Base-by-base conservation (phyloP, 2,113 vertebrate species). In the Struthio camelus region DNA sequence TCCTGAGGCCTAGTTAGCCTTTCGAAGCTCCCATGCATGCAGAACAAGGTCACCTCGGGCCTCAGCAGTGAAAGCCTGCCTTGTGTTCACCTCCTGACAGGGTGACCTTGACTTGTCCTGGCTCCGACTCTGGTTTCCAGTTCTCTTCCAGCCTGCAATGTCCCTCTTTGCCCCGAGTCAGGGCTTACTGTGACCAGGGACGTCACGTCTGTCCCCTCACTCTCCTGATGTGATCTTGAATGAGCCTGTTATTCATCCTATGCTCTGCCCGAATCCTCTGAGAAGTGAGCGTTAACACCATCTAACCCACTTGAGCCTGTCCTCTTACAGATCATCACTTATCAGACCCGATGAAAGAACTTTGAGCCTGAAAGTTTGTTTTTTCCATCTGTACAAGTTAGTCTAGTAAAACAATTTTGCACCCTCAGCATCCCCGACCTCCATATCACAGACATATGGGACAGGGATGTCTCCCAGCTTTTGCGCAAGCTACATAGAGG, bases 11-110 rank as follows among this genome's bases (percentile, higher is more conserved):
- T 14, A 27, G 23, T 9, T 28, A 54, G 30, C 44, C 56, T 27
- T 38, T 34, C 65, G 36, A 18, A 5, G 4, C 4, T 10, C 14
- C 58, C 32, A 13, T 7, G 6, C 46, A 59, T 0, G 1, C 18
- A 1, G 1, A 85, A 34, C 8, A 69, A 16, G 27, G 9, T 27
- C 4, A 14, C 5, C 15, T 12, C 24, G 56, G 58, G 24, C 9
- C 58, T 85, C 53, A 59, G 64, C 59, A 61, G 18, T 36, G 23
- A 44, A 75, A 56, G 27, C 24, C 40, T 22, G 3, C 14, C 32
- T 61, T 28, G 30, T 22, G 20, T n/a, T 86, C 62, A 34, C 19
- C 32, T 9, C 30, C 30, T 59, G 30, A 10, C 32, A 5, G 1
- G 14, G 32, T 24, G 14, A 13, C 9, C 20, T 19, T 46, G 10